These are phyloP conservation scores for Leptoteleia sp. DNA, from an alignment of 1,140 invertebrate genomes.

Conservation along the genomic window DNA sequence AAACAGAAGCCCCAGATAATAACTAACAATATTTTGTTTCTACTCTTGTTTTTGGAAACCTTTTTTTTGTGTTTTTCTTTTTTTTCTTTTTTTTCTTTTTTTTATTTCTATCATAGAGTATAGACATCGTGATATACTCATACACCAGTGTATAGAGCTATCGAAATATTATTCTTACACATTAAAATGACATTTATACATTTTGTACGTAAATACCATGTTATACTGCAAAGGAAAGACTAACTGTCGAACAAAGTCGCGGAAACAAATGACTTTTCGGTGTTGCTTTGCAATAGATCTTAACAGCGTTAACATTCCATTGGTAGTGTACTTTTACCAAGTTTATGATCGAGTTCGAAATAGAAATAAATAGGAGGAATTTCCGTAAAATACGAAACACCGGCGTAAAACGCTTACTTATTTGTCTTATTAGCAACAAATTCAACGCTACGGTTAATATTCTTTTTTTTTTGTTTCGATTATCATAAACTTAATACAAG, in stretches of 20 bases:
- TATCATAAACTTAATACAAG: constrained; percentile 35
- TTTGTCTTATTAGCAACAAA: neutral
- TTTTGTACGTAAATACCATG: constrained; percentile 54
- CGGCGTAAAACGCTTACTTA: neutral
- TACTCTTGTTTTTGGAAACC: constrained; percentile 54
- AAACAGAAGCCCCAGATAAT: constrained; percentile 55
- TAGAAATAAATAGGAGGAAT: constrained; percentile 3
- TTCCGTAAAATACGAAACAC: neutral
- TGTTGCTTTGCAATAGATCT: constrained; percentile 6
- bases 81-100: constrained; percentile 22
- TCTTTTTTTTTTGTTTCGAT: constrained; percentile 3
- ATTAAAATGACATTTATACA: constrained; percentile 64
- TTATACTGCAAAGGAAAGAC: constrained; percentile 44
- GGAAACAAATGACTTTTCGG: constrained; percentile 31
- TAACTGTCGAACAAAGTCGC: constrained; percentile 31
- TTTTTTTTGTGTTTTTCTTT: constrained; percentile 48
- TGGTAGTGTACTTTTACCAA: constrained; percentile 28
- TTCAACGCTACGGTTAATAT: constrained; percentile 1
- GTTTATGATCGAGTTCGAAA: constrained; percentile 21
- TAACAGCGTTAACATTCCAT: constrained; percentile 6
- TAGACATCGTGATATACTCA: constrained; percentile 58
- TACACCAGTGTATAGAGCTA: constrained; percentile 66
- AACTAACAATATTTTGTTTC: constrained; percentile 41
- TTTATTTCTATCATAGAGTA: constrained; percentile 23
- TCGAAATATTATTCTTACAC: constrained; percentile 61